These are phyloP conservation scores for Odontothrips loti DNA, from an alignment of 2,888 invertebrate genomes.

Conservation along the genomic window DNA sequence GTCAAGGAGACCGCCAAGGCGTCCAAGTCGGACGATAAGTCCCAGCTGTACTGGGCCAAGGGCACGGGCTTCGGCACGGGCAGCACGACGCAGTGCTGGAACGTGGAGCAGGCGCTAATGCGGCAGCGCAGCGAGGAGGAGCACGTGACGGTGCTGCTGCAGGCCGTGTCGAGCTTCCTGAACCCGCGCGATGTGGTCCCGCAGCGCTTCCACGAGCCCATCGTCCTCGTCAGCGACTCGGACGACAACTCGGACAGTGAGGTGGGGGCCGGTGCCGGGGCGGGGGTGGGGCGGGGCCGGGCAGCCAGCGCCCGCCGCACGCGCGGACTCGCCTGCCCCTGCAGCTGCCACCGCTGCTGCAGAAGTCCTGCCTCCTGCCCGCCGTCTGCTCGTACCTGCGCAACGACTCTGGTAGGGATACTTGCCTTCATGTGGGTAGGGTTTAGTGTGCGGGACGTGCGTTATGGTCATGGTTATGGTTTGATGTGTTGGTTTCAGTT, in stretches of 20 bases:
- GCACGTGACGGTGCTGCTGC: conserved; percentile 79
- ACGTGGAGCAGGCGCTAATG: conserved; percentile 88
- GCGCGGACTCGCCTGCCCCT: conserved; percentile 45
- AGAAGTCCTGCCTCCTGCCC: conserved; percentile 78
- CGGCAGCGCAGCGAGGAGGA: conserved; percentile 89
- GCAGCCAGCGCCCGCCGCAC: conserved; percentile 28
- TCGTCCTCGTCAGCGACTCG: conserved; percentile 15
- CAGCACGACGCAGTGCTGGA: conserved; percentile 93
- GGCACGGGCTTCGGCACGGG: conserved; percentile 96
- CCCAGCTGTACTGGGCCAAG: conserved; percentile 88
- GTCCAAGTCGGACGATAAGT: conserved; percentile 61
- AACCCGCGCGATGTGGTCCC: conserved; percentile 56
- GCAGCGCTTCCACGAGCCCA: conserved; percentile 34
- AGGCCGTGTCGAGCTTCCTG: conserved; percentile 78
- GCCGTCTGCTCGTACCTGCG: conserved; percentile 85
- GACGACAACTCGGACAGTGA: conserved; percentile 1
- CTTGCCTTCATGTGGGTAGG: too few relatives aligned
- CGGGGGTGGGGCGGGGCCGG: background rate
- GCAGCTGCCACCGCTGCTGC: conserved; percentile 64
- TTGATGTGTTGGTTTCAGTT: conserved; percentile 54
- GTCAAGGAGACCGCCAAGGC: conserved; percentile 30
- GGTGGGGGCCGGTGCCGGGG: conserved; percentile 27
- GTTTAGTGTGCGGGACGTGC: background rate
- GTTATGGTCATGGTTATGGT: background rate
- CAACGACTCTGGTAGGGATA: conserved; percentile 73